These are phyloP conservation scores for Baronia brevicornis DNA, from an alignment of 2,888 invertebrate genomes.

Conservation along the genomic window DNA sequence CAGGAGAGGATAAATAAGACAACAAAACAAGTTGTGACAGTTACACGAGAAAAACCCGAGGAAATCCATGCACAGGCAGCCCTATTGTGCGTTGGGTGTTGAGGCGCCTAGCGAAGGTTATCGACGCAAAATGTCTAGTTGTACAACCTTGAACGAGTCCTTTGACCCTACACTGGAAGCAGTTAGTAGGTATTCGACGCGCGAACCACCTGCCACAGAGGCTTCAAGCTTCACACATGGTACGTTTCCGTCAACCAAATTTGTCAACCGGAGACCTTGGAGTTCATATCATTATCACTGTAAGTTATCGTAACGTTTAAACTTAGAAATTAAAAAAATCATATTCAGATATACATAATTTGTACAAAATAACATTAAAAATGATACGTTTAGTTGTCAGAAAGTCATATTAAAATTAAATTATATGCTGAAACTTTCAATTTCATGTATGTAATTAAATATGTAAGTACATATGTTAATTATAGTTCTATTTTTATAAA, in stretches of 20 bases:
- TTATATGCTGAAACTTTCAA: no score
- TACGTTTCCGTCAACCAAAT: conserved; percentile 15
- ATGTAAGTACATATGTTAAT: no score
- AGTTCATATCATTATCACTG: conserved; percentile 9
- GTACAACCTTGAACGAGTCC: conserved; percentile 59
- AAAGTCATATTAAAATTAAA: no score
- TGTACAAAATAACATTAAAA: no score
- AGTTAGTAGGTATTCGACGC: conserved; percentile 37
- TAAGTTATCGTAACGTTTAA: no score
- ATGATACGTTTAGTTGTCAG: no score
- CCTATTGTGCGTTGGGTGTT: conserved; percentile 19
- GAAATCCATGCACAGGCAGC: conserved; percentile 7
- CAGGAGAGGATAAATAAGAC: no score
- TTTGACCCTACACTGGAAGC: conserved; percentile 52
- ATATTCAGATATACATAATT: no score
- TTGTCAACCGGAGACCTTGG: conserved; percentile 5
- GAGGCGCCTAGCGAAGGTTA: conserved; percentile 50
- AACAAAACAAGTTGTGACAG: conserved; percentile 2
- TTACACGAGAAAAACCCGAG: conserved; percentile 7
- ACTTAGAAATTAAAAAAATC: not conserved
- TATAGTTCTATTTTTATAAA: no score
- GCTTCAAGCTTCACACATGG: conserved; percentile 25
- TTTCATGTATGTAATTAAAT: no score
- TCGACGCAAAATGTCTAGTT: conserved; percentile 49
- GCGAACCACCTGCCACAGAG: conserved; percentile 55